Evolutionary conservation across 2,888 invertebrate species (phyloP), one percentile per base, ranked within the genome.

Genomic region (Sphecodes monilicornis): DNA sequence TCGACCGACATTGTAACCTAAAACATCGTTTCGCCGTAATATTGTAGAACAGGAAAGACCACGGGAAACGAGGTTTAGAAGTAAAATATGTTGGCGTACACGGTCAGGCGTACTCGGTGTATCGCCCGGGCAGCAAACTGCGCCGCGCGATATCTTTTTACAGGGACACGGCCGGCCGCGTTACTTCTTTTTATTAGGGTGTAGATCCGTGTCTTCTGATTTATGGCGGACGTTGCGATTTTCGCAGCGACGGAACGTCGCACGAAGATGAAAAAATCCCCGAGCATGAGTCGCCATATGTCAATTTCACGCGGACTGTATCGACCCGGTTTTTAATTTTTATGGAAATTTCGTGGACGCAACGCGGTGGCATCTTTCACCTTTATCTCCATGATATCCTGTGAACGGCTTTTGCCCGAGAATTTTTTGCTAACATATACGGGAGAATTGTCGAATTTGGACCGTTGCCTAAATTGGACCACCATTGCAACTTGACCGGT

Each of bases 81-180:
- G 50, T 80, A n/a, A 74, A 77, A 77, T 41, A 77, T 64, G 64
- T 69, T 43, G 57, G 26, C 26, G 39, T n/a, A 18, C 50, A 50
- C 39, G 73, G 50, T 41, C 50, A 36, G 43, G 41, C 26, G 54
- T n/a, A 13, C 64, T 29, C n/a, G 74, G 54, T 71, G 22, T 8
- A 76, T 50, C n/a, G 75, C 3, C 8, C 41, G 70, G 43, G 43
- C 71, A 26, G 69, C 54, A 74, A 76, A 69, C 72, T 75, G 82
- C 54, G 22, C 32, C 71, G 43, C 69, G 43, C n/a, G 78, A 78
- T 85, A 57, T 57, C 57, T 57, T 57, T 57, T 57, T 57, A 57
- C 57, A 16, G 57, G 26, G 13, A 57, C 26, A 57, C 26, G 57
- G n/a, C 57, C 26, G 57, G 57, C 26, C 57, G n/a, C 57, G 57